Base-by-base conservation (phyloP, 2,797 vertebrate species). In the Falco naumanni region DNA sequence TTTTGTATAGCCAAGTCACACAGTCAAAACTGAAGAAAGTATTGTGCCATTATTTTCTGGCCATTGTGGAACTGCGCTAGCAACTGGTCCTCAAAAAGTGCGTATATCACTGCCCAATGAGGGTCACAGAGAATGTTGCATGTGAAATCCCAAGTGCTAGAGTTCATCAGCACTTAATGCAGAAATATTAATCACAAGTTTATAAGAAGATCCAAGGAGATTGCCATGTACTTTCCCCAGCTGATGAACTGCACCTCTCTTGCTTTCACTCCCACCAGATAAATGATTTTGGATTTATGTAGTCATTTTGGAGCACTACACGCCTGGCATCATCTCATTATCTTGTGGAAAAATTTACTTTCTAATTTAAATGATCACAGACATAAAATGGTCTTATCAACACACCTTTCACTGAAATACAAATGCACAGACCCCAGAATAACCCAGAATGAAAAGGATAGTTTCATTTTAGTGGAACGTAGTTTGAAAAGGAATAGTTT, bases 51-150 rank as follows among this genome's bases (percentile, higher is more conserved):
- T 41, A 16, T 87, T 72, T 87, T 77, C 33, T 79, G 81, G 63
- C 37, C 24, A 13, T 28, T 2, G 0, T 17, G 25, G 63, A 68
- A 2, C 16, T n/a, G 0, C 18, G 16, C 51, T 50, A 69, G 50
- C 12, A 84, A 9, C 56, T 83, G 39, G 34, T 63, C 16, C 59
- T 79, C 25, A 10, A 13, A 74, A 65, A 33, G 17, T 10, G 10
- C 34, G 13, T n/a, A 2, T 31, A 19, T 47, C 41, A 54, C 50
- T 31, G 8, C 51, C n/a, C 51, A 18, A 0, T 6, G 51, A 68
- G 45, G 28, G 34, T 28, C 41, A 24, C 2, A 68, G 28, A 24
- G 31, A 47, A 24, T 45, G 24, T 24, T 54, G 25, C n/a, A 3
- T 25, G 24, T 51, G 33, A 59, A 39, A 19, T 39, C 34, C 34